phyloP scores from a whole-genome alignment of 2,888 invertebrate genomes.

The Pseudococcus jackbeardsleyi region DNA sequence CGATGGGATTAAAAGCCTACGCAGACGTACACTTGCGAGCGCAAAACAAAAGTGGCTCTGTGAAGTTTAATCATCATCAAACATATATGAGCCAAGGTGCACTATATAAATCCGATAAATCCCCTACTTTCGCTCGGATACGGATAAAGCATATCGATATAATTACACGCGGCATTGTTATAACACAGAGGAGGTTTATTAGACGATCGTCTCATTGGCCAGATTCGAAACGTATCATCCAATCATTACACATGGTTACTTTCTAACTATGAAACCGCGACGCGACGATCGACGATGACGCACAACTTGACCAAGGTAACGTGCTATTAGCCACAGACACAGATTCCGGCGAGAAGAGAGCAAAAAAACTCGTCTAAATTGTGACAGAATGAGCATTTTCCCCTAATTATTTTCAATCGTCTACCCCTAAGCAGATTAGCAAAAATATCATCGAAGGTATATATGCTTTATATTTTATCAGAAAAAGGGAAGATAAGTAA shows the following conservation, averaged over 20 bases:
- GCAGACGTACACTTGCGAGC: too few relatives aligned
- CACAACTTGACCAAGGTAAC: slow-evolving; percentile 1
- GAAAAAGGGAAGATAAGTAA: too few relatives aligned
- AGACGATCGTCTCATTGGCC: background rate
- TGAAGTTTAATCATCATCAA: background rate
- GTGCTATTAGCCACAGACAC: background rate
- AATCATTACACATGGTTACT: slow-evolving; percentile 44
- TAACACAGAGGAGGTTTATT: slow-evolving; percentile 42
- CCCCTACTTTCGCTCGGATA: slow-evolving; percentile 28
- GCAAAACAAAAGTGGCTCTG: too few relatives aligned
- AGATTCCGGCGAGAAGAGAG: background rate
- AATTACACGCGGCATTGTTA: slow-evolving; percentile 26
- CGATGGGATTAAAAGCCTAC: background rate
- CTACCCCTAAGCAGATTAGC: background rate
- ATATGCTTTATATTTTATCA: too few relatives aligned
- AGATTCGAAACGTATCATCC: slow-evolving; percentile 31
- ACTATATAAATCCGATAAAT: slow-evolving; percentile 23
- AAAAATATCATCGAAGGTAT: background rate
- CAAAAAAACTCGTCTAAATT: background rate
- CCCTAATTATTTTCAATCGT: background rate
- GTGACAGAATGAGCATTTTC: too few relatives aligned
- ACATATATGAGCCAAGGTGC: background rate
- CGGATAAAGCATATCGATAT: slow-evolving; percentile 16
- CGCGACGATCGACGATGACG: background rate
- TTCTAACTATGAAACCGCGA: background rate